phyloP scores from a whole-genome alignment of 2,888 invertebrate genomes.

The Leuctra nigra region DNA sequence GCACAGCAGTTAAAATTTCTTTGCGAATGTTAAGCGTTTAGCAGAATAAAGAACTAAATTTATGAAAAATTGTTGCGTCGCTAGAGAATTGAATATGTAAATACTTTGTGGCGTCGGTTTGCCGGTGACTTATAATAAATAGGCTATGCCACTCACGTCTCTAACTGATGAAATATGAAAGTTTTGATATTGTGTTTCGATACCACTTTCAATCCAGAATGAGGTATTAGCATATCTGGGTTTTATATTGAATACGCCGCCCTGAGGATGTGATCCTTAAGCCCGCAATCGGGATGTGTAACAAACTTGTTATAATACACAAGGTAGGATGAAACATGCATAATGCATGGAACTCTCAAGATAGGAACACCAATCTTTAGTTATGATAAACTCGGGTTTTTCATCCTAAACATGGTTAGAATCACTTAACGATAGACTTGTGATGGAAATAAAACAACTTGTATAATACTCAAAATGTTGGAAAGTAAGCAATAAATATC shows the following conservation, averaged over 20 bases:
- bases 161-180: conserved; percentile 17
- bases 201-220: conserved; percentile 15
- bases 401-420: too few relatives aligned
- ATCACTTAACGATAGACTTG: too few relatives aligned
- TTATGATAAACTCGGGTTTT: too few relatives aligned
- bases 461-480: too few relatives aligned
- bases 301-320: too few relatives aligned
- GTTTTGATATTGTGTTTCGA: conserved; percentile 18
- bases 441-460: too few relatives aligned
- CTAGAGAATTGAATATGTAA: conserved; percentile 14
- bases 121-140: not conserved
- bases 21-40: not conserved
- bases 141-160: conserved; percentile 12
- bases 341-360: too few relatives aligned
- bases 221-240: conserved; percentile 5
- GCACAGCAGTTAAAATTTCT: conserved; percentile 1
- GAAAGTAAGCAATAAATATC: too few relatives aligned
- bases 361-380: too few relatives aligned
- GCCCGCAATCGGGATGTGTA: too few relatives aligned
- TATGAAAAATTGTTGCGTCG: conserved; percentile 10
- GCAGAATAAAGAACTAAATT: conserved; percentile 1
- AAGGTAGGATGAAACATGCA: too few relatives aligned
- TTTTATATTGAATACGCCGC: not conserved
- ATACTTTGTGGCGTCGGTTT: conserved; percentile 8
- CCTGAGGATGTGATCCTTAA: too few relatives aligned